Base-by-base conservation (phyloP, 2,888 invertebrate species). In the Pyrochroa serraticornis region DNA sequence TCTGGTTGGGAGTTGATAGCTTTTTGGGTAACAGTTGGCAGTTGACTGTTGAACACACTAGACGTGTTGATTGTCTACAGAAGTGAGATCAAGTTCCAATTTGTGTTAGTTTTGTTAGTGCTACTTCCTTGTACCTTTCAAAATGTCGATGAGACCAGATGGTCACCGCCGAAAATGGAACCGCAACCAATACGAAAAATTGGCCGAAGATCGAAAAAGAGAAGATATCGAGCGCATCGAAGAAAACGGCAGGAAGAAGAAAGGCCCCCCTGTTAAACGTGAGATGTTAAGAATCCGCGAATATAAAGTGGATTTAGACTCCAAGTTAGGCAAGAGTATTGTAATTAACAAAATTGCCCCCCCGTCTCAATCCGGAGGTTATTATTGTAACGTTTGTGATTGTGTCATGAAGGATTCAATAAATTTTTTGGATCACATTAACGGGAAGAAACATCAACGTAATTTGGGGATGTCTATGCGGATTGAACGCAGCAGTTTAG, bases 371-470 rank as follows among this genome's bases (percentile, higher is more conserved):
- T 93, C 96, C 8, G 98, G 98, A 63, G 99, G 98, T 70, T 99
- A 98, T 77, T 99, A 98, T 77, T 99, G 99, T 82, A 97, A 99
- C 88, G 97, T 98, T 0, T 99, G 99, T 73, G 99, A 99, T 78
- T 99, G 99, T 83, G 96, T 98, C 64, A 97, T 99, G 22, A 99
- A 99, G 81, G 98, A 99, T 81, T 97, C 97, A 0, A 99, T 99
- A 60, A 99, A 99, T 77, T 99, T 98, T 75, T 82, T 99, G 72
- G 99, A 99, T 77, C 99, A 99, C 78, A 98, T 99, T 74, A 99
- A 99, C 89, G 99, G 99, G 67, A 99, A 98, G 74, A 99, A 98
- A 83, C 99, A 98, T 87, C 97, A 98, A 79, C 84, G 97, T 58
- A 98, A 98, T 83, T 84, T 99, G 79, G 97, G 97, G 34, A 98